A percentile compares a stretch with the other conserved stretches of the same genome.
These are phyloP conservation scores for Bruchidius siliquastri DNA, from an alignment of 2,888 invertebrate species.

Conservation along the genomic window DNA sequence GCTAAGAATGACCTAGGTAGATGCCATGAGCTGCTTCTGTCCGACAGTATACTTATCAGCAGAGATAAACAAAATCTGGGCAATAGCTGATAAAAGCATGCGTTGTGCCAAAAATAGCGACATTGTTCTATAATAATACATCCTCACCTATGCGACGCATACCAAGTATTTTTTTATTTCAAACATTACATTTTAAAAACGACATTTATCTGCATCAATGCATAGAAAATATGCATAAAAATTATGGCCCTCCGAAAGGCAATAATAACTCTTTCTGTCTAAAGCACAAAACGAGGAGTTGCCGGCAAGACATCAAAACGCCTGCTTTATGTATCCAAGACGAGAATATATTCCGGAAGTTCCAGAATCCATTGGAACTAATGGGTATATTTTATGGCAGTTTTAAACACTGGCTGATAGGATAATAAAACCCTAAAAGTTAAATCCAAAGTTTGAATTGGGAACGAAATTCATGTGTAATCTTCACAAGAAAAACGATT, in stretches of 20 bases:
- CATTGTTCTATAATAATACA: neutral
- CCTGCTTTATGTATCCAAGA: neutral
- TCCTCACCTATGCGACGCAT: neutral
- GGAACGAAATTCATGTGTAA: slow-evolving; percentile 23
- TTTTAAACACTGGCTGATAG: neutral
- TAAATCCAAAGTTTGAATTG: slow-evolving; percentile 1
- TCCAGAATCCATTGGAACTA: neutral
- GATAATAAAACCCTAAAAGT: neutral
- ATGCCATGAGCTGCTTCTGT: too few species aligned
- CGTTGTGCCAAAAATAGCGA: too few species aligned
- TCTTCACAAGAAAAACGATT: slow-evolving; percentile 20
- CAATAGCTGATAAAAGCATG: too few species aligned
- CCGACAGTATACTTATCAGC: too few species aligned
- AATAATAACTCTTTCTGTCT: neutral
- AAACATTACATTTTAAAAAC: neutral
- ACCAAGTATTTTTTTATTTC: neutral
- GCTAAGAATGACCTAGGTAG: too few species aligned
- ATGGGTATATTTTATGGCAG: neutral
- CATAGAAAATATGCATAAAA: neutral
- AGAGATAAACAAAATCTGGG: too few species aligned
- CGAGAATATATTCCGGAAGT: neutral
- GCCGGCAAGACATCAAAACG: neutral
- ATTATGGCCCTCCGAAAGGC: neutral
- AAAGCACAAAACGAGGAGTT: neutral
- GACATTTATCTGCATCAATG: neutral